phyloP scores from a whole-genome alignment of 2,888 invertebrate species.

The Brachyptera risi region DNA sequence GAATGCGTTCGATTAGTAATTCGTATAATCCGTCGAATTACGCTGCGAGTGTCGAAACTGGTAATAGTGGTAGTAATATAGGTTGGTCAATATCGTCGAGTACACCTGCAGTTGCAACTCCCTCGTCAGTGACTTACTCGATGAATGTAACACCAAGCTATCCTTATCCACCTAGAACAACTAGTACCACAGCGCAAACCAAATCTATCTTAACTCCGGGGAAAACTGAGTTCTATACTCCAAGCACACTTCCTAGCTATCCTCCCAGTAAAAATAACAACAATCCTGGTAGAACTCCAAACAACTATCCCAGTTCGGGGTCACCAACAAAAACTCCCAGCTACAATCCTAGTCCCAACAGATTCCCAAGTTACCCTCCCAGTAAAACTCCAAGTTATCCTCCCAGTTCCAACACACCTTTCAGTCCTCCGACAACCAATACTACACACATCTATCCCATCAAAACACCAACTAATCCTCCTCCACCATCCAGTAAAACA shows the following conservation, averaged over 20 bases:
- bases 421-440: not conserved
- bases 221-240: conserved; percentile 2
- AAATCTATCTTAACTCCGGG: not conserved
- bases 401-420: not conserved
- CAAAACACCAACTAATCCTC: not conserved
- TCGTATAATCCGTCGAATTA: conserved; percentile 3
- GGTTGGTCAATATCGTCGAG: not conserved
- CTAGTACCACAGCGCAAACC: not conserved
- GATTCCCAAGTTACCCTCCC: not conserved
- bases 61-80: not conserved
- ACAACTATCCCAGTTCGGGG: not conserved
- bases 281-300: not conserved
- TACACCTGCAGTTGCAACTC: not conserved
- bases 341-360: not conserved
- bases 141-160: not conserved
- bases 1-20: not conserved
- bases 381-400: not conserved
- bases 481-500: not conserved
- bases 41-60: not conserved
- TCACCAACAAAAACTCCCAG: not conserved
- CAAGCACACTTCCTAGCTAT: not conserved
- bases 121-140: no score
- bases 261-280: not conserved
- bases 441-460: not conserved
- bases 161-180: not conserved